Conservation (phyloP, 1,140 invertebrate genomes). For the Brachionus plicatilis region DNA sequence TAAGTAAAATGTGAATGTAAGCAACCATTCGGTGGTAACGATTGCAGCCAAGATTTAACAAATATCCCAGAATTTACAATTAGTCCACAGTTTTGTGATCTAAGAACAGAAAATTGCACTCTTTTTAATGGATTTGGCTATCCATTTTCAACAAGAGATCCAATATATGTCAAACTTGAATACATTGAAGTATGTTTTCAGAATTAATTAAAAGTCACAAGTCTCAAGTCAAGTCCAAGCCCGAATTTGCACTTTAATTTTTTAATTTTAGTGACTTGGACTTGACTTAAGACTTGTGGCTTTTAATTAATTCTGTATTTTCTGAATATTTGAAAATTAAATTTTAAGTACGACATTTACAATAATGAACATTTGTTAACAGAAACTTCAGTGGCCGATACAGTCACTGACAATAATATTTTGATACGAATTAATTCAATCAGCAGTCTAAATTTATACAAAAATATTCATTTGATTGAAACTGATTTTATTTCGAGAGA, state of each 20-base stretch:
- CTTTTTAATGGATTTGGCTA: constrained; percentile 1
- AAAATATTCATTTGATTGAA: neutral
- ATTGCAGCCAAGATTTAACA: constrained; percentile 25
- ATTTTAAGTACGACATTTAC: neutral
- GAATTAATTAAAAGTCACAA: no score
- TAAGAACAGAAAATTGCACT: constrained; percentile 25
- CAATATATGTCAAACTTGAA: neutral
- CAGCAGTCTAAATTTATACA: neutral
- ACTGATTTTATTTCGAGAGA: neutral
- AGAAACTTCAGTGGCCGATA: neutral
- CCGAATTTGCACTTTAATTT: no score
- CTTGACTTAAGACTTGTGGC: no score
- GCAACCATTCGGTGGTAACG: neutral
- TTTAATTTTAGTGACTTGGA: no score
- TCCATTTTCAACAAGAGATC: constrained; percentile 19
- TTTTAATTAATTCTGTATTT: no score
- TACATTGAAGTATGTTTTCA: neutral
- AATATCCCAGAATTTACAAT: constrained; percentile 1
- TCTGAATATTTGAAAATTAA: neutral
- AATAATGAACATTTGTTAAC: neutral
- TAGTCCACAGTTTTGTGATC: neutral
- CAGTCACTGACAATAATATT: neutral
- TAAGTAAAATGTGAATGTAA: constrained; percentile 26
- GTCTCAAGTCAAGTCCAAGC: no score
- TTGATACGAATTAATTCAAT: neutral